Evolutionary conservation across 2,797 vertebrate genomes (phyloP).

Genomic region (Enteromius trimaculatus): DNA sequence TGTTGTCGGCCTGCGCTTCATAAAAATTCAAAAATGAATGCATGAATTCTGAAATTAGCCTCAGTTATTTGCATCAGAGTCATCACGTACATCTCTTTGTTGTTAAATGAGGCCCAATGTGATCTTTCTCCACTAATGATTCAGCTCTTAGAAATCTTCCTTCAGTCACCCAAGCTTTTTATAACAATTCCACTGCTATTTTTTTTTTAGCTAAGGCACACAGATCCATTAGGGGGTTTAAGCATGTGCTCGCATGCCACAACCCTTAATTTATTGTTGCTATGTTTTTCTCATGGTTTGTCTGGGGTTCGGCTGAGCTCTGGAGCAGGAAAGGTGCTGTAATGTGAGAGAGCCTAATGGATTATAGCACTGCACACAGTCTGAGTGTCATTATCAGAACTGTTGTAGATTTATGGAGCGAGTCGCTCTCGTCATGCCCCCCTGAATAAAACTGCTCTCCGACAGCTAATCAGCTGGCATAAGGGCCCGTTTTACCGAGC

Average conservation of each 20-base stretch:
- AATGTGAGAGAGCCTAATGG: constrained; percentile 60
- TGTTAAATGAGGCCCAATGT: constrained; percentile 30
- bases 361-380: constrained; percentile 59
- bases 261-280: constrained; percentile 44
- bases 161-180: constrained; percentile 14
- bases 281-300: constrained; percentile 38
- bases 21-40: constrained; percentile 5
- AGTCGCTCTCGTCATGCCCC: constrained; percentile 47
- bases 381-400: constrained; percentile 64
- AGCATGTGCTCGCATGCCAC: constrained; percentile 37
- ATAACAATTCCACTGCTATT: constrained; percentile 15
- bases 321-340: constrained; percentile 28
- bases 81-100: neutral
- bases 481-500: constrained; percentile 62
- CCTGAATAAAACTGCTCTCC: constrained; percentile 28
- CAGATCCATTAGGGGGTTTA: constrained; percentile 39
- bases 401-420: constrained; percentile 57
- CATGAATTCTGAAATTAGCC: constrained; percentile 16
- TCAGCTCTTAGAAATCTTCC: neutral
- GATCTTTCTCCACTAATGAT: constrained; percentile 38
- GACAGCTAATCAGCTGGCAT: constrained; percentile 38
- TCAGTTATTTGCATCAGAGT: constrained; percentile 11
- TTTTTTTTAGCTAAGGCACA: neutral
- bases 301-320: constrained; percentile 39
- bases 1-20: neutral